phyloP scores from a whole-genome alignment of 2,888 invertebrate species.

The Brenthis hecate region DNA sequence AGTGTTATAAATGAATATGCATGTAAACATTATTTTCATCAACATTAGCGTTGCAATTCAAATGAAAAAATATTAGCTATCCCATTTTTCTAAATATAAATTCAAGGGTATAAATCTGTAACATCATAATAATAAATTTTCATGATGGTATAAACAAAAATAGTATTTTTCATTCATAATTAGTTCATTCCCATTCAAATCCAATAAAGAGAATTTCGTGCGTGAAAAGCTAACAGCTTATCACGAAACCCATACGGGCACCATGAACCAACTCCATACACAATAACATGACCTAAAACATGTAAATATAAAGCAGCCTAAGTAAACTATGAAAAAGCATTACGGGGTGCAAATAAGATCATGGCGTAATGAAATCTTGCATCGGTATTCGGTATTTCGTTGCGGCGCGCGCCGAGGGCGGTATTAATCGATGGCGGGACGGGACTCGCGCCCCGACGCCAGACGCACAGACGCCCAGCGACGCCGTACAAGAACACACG shows the following conservation, averaged over 20 bases:
- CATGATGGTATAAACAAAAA: too few relatives aligned
- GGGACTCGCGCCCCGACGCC: constrained; percentile 81
- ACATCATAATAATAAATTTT: too few relatives aligned
- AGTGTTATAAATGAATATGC: constrained; percentile 40
- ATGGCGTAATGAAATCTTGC: constrained; percentile 81
- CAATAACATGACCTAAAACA: constrained; percentile 31
- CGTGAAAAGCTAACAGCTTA: constrained; percentile 45
- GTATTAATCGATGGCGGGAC: constrained; percentile 69
- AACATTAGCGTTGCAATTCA: too few relatives aligned
- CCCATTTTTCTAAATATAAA: too few relatives aligned
- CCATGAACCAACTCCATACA: constrained; percentile 1
- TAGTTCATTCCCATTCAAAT: background rate
- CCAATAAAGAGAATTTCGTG: constrained; percentile 2
- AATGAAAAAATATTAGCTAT: too few relatives aligned
- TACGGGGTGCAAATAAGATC: constrained; percentile 81
- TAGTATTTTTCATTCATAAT: too few relatives aligned
- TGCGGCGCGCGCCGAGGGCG: constrained; percentile 65
- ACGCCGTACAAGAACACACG: constrained; percentile 79
- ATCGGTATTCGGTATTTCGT: constrained; percentile 66
- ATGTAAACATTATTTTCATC: too few relatives aligned
- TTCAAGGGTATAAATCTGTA: too few relatives aligned
- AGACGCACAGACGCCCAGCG: constrained; percentile 81
- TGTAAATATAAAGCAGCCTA: constrained; percentile 55
- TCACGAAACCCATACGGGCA: constrained; percentile 5
- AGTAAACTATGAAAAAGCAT: constrained; percentile 79